Conservation (phyloP, 1,140 invertebrate genomes). For the Cyphomyrmex costatus region DNA sequence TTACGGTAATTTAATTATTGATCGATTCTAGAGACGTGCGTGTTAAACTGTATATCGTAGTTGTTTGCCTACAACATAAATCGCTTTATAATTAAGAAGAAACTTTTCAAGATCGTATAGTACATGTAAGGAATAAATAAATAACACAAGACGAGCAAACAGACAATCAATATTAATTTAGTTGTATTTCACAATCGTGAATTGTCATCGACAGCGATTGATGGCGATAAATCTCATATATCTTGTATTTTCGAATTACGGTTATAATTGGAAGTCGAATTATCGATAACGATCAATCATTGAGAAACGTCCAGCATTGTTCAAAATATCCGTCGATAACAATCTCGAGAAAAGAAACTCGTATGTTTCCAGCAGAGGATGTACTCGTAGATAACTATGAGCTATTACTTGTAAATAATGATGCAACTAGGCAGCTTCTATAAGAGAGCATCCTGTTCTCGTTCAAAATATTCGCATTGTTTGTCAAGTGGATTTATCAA, state of each 20-base stretch:
- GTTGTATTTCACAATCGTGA: background rate
- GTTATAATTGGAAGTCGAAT: constrained; percentile 38
- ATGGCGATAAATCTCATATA: background rate
- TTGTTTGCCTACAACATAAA: constrained; percentile 19
- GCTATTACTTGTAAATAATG: constrained; percentile 53
- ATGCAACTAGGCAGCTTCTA: constrained; percentile 34
- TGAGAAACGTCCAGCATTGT: background rate
- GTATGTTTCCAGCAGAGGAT: background rate
- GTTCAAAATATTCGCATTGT: constrained; percentile 47
- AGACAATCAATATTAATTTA: constrained; percentile 35
- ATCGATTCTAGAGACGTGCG: constrained; percentile 19
- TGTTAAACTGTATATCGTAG: background rate
- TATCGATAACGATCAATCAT: constrained; percentile 19
- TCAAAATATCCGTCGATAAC: constrained; percentile 23
- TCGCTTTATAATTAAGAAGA: constrained; percentile 34
- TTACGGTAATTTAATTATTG: constrained; percentile 50
- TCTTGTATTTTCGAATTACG: constrained; percentile 18
- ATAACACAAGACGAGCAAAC: constrained; percentile 2
- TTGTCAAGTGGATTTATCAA: constrained; percentile 58
- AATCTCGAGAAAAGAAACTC: background rate
- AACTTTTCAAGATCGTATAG: background rate
- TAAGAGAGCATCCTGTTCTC: background rate
- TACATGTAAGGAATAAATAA: background rate
- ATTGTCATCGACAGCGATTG: constrained; percentile 18
- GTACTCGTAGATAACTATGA: constrained; percentile 36